phyloP scores from a whole-genome alignment of 2,113 vertebrate species.

The Callorhinus ursinus region DNA sequence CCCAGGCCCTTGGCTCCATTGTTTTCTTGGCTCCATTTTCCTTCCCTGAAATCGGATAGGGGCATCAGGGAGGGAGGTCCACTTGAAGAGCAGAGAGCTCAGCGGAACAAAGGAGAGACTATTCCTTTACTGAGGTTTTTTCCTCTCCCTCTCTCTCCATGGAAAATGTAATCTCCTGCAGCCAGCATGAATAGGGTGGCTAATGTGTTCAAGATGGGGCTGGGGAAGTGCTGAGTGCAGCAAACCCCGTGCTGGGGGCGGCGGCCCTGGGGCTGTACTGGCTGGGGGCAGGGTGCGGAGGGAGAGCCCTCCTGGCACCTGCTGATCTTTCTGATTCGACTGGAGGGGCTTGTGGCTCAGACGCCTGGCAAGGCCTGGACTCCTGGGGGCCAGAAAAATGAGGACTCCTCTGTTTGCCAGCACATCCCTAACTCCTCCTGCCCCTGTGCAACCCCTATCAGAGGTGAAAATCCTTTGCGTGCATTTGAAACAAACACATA shows the following conservation, averaged over 20 bases:
- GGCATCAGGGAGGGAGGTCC: not conserved
- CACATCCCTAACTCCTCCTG: not conserved
- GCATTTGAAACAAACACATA: not conserved
- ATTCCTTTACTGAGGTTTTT: constrained; percentile 54
- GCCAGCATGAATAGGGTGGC: constrained; percentile 34
- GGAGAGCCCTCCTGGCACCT: not conserved
- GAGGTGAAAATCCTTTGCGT: not conserved
- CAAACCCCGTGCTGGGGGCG: constrained; percentile 30
- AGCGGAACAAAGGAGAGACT: constrained; percentile 57
- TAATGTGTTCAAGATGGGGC: constrained; percentile 83
- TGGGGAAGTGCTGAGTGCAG: constrained; percentile 61
- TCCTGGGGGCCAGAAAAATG: not conserved
- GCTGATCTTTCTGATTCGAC: not conserved
- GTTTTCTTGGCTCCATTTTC: not conserved
- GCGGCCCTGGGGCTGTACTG: not conserved
- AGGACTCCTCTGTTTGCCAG: not conserved
- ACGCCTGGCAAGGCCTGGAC: not conserved
- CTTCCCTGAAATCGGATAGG: constrained; percentile 34
- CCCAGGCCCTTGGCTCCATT: not conserved
- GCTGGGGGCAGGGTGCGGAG: not conserved
- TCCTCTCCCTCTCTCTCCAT: constrained; percentile 44
- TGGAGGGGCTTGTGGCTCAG: not conserved
- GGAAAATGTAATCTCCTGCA: constrained; percentile 82
- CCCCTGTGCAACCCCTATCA: not conserved
- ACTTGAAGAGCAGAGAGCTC: not conserved